Evolutionary conservation across 2,113 vertebrate genomes (phyloP).

Genomic region (Anarhynchus alexandrinus): DNA sequence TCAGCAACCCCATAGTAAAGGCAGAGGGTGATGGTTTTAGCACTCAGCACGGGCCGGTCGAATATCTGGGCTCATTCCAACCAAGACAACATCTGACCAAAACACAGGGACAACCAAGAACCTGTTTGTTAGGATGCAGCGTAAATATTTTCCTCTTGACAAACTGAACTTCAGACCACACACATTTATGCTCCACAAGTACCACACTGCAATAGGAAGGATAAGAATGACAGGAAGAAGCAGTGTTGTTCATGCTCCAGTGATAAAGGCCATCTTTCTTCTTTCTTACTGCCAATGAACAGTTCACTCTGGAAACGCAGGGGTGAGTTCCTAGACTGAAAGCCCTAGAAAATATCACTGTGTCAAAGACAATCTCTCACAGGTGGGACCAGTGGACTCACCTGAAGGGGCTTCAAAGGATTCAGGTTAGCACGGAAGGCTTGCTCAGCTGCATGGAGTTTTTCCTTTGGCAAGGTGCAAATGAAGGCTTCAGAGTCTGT

Average conservation of each 20-base stretch:
- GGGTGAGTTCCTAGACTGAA: not conserved
- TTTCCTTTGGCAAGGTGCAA: constrained; percentile 70
- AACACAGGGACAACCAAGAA: not conserved
- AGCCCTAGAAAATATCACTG: not conserved
- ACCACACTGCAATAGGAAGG: not conserved
- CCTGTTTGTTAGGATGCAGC: not conserved
- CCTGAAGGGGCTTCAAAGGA: constrained; percentile 82
- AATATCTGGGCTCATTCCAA: not conserved
- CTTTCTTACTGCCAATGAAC: not conserved
- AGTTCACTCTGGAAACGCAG: not conserved
- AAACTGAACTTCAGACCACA: not conserved
- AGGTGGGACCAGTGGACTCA: constrained; percentile 41
- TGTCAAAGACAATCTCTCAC: not conserved
- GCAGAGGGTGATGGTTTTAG: not conserved
- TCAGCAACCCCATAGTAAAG: not conserved
- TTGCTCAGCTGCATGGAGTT: constrained; percentile 73
- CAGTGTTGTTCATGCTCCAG: not conserved
- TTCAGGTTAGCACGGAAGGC: constrained; percentile 79
- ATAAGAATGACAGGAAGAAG: not conserved
- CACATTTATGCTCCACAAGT: not conserved
- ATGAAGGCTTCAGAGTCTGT: constrained; percentile 64
- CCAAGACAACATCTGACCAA: not conserved
- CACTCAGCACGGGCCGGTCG: not conserved
- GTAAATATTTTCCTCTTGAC: not conserved
- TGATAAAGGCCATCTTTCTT: not conserved